A percentile compares a stretch with the other conserved stretches of the same genome.
Evolutionary conservation across 1,140 invertebrate genomes (phyloP).

Genomic region (Mya arenaria): DNA sequence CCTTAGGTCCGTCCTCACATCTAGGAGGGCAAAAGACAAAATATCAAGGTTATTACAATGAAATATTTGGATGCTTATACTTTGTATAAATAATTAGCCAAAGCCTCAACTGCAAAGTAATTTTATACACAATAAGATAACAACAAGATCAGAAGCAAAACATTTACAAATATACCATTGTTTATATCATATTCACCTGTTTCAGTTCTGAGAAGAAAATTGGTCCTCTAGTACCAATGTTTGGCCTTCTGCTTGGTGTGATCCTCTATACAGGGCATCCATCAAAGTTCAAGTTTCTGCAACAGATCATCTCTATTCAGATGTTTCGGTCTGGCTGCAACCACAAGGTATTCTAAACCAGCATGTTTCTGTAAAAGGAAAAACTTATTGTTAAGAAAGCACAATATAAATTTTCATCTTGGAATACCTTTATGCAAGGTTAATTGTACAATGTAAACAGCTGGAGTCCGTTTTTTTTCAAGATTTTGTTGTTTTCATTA

Average conservation of each 20-base stretch:
- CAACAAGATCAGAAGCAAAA: not conserved
- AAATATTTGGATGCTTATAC: not conserved
- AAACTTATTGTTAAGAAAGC: not conserved
- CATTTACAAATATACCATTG: not conserved
- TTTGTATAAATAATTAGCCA: not conserved
- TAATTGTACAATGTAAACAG: too few relatives aligned
- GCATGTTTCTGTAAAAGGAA: not conserved
- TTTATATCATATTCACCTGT: not conserved
- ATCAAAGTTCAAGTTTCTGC: constrained; percentile 17
- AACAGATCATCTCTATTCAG: constrained; percentile 27
- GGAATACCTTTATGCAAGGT: not conserved
- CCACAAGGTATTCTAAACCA: not conserved
- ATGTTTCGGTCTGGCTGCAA: constrained; percentile 31
- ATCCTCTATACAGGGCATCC: constrained; percentile 1
- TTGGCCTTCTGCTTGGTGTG: constrained; percentile 7
- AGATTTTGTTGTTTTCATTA: too few relatives aligned
- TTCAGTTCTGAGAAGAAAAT: not conserved
- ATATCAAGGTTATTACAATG: constrained; percentile 2
- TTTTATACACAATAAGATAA: not conserved
- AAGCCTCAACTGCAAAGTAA: not conserved
- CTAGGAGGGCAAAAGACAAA: constrained; percentile 11
- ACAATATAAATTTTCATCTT: not conserved
- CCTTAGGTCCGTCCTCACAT: not conserved
- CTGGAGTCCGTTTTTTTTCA: too few relatives aligned
- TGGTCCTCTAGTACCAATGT: constrained; percentile 16